Percentiles rank a stretch among this genome's conserved stretches.
Conservation (phyloP, 2,113 vertebrate species). For the Trichomycterus rosablanca region DNA sequence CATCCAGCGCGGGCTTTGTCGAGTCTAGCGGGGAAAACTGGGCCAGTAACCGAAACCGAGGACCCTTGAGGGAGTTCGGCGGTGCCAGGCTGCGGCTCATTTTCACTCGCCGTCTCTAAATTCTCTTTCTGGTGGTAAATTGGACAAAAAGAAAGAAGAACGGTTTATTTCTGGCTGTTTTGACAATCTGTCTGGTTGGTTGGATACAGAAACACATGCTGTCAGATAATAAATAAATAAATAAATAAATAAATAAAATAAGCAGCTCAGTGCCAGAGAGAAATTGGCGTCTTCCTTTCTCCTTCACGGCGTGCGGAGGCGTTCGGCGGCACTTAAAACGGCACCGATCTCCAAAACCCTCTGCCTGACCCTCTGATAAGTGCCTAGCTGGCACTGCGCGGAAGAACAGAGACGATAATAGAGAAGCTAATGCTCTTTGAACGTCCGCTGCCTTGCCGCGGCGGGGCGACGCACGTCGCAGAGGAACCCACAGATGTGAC, state of each 20-base stretch:
- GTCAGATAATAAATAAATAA: constrained; percentile 12
- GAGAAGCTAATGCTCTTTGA: constrained; percentile 54
- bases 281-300: constrained; percentile 25
- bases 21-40: constrained; percentile 9
- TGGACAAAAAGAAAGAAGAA: constrained; percentile 16
- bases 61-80: constrained; percentile 11
- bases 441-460: constrained; percentile 13
- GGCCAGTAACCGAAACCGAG: constrained; percentile 2
- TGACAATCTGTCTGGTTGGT: constrained; percentile 17
- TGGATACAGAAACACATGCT: constrained; percentile 17
- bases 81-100: constrained; percentile 20
- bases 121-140: constrained; percentile 11
- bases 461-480: neutral
- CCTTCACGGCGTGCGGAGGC: constrained; percentile 44
- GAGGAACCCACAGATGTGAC: constrained; percentile 32
- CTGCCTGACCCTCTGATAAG: constrained; percentile 47
- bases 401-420: constrained; percentile 44
- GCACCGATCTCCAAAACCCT: constrained; percentile 31
- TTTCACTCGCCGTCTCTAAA: constrained; percentile 17
- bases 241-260: constrained; percentile 6
- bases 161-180: constrained; percentile 9
- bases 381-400: constrained; percentile 46
- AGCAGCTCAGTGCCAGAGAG: constrained; percentile 24
- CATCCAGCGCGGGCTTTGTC: constrained; percentile 21
- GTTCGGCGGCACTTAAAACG: constrained; percentile 30